A percentile compares a stretch with the other conserved stretches of the same genome.
These are phyloP conservation scores for Conger conger DNA, from an alignment of 2,113 vertebrate species.

Conservation along the genomic window DNA sequence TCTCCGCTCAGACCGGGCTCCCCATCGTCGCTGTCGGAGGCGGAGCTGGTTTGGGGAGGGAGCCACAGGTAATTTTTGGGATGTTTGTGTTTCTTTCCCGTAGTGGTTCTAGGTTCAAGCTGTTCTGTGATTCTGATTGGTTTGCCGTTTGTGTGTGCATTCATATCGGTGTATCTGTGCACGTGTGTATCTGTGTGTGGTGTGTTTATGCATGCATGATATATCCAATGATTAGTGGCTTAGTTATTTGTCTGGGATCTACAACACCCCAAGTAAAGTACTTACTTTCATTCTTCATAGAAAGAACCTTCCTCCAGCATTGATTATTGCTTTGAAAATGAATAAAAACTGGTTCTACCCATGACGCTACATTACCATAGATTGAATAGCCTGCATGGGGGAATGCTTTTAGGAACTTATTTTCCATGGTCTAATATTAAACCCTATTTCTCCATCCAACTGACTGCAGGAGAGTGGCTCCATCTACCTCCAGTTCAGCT, in stretches of 20 bases:
- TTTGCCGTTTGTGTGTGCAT: no score
- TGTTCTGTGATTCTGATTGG: no score
- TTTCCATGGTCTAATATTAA: neutral
- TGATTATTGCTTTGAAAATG: neutral
- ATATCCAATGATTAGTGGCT: no score
- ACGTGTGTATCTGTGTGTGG: neutral
- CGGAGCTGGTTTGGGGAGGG: constrained; percentile 86
- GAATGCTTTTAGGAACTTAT: neutral
- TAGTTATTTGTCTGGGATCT: neutral
- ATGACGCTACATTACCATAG: neutral
- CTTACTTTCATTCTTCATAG: neutral
- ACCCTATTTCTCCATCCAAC: neutral
- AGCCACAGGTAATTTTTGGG: constrained; percentile 77
- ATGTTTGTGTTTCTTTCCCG: constrained; percentile 4
- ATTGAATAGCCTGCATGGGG: neutral
- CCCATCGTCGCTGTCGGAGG: constrained; percentile 90
- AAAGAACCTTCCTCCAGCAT: neutral
- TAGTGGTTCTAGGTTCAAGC: neutral
- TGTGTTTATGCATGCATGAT: neutral
- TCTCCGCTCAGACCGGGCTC: constrained; percentile 90
- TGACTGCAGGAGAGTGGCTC: constrained; percentile 82
- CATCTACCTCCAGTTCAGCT: constrained; percentile 91
- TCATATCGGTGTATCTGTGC: neutral
- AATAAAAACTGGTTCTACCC: neutral
- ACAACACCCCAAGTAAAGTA: neutral